phyloP scores from a whole-genome alignment of 2,113 vertebrate species.

The Dicrurus megarhynchus region DNA sequence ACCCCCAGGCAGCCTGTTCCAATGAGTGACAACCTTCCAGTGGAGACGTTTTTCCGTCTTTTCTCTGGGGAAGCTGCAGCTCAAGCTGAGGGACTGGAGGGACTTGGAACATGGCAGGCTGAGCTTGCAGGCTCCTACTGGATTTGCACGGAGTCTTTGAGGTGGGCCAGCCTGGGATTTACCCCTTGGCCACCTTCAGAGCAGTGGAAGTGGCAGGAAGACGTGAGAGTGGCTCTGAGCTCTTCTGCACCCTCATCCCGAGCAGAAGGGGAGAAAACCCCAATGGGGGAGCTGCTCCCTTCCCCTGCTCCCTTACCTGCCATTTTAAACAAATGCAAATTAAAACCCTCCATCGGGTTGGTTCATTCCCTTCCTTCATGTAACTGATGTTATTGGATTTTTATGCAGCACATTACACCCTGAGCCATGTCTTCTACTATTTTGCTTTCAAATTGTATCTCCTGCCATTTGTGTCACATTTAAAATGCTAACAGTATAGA shows the following conservation, averaged over 20 bases:
- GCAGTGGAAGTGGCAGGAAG: background rate
- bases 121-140: background rate
- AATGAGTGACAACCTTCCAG: accelerated
- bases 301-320: conserved; percentile 57
- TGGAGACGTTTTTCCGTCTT: accelerated
- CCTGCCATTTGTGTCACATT: conserved; percentile 94
- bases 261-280: background rate
- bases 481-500: conserved; percentile 93
- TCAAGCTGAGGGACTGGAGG: accelerated
- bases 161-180: background rate
- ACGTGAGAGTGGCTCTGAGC: background rate
- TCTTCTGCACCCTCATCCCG: background rate
- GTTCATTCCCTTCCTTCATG: conserved; percentile 58
- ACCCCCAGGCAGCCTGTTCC: background rate
- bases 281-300: background rate
- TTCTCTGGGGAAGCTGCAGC: background rate
- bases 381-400: conserved; percentile 78
- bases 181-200: background rate
- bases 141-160: accelerated
- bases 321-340: conserved; percentile 76
- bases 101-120: accelerated
- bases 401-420: conserved; percentile 78
- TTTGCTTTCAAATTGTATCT: conserved; percentile 92
- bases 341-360: conserved; percentile 53
- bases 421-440: conserved; percentile 83